Evolutionary conservation across 1,140 invertebrate species (phyloP).

Genomic region (Caenorhabditis briggsae): DNA sequence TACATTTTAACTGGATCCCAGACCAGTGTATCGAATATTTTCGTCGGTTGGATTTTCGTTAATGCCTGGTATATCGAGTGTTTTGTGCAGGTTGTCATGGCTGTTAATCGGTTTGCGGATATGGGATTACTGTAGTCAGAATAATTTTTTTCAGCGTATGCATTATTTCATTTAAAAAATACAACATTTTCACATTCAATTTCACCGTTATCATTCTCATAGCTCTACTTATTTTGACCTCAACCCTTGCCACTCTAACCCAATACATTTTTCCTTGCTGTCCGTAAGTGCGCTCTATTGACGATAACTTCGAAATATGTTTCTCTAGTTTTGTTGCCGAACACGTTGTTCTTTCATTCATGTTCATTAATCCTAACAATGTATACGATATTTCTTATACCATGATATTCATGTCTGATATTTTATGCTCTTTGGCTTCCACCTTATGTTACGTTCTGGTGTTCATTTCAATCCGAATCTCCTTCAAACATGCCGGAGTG

Average conservation of each 20-base stretch:
- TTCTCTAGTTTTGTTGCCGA: background rate
- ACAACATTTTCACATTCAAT: background rate
- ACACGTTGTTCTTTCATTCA: background rate
- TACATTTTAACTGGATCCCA: too few relatives aligned
- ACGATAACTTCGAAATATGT: background rate
- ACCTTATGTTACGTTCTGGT: background rate
- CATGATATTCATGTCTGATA: background rate
- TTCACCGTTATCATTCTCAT: background rate
- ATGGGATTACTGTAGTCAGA: too few relatives aligned
- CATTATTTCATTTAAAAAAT: background rate
- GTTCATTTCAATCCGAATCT: background rate
- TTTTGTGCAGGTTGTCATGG: background rate
- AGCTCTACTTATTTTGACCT: background rate
- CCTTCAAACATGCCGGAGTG: background rate
- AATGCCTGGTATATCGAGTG: background rate
- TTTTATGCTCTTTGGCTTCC: background rate
- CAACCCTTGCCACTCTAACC: background rate
- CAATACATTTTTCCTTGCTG: constrained; percentile 1
- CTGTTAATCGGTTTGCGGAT: background rate
- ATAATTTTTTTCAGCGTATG: background rate
- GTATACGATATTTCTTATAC: background rate
- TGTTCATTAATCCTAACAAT: background rate
- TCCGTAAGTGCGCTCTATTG: background rate
- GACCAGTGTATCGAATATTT: background rate
- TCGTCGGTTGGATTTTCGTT: background rate